Evolutionary conservation across 2,113 vertebrate species (phyloP), one percentile per base, ranked within the genome.

Genomic region (Formicarius rufipectus): DNA sequence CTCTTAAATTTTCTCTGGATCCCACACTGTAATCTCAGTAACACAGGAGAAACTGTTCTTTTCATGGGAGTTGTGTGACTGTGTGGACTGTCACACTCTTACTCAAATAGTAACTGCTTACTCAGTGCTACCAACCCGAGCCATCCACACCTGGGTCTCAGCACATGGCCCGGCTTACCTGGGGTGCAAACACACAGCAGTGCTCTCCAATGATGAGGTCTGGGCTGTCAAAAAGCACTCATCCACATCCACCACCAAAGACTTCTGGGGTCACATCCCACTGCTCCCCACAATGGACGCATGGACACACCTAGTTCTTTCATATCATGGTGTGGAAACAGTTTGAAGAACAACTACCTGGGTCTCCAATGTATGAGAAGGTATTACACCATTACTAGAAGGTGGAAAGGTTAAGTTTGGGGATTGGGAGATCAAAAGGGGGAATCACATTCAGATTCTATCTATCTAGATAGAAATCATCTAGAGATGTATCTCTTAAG

Each of bases 1-100:
- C 84, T 94, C 69, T 92, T 89, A 60, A 35, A 58, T 53, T 78
- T 94, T 89, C 83, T 44, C 92, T 67, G 45, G 67, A 64, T 50
- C 71, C 52, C 52, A 53, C 42, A 64, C 87, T 52, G 58, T 76
- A 91, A 94, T 93, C 72, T 87, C 40, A 64, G n/a, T 9, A 52
- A 78, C 59, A 64, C 42, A 33, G 35, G 44, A 63, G n/a, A 39
- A 67, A 69, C 64, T 64, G 83, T 47, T 97, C 75, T 81, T 73
- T 62, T 78, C 47, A 4, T 6, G 31, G 62, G 69, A 82, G 58
- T 42, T 77, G 2, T 8, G 25, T 8, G 49, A 45, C 42, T 74
- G 10, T 35, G 35, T 17, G 30, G 9, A 53, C 58, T 49, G 39
- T 31, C 64, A 75, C 27, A 39, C 18, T 55, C 62, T 66, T 33